Percentiles rank a stretch among this genome's conserved stretches.
Evolutionary conservation across 2,113 vertebrate species (phyloP).

Genomic region (Acinonyx jubatus): DNA sequence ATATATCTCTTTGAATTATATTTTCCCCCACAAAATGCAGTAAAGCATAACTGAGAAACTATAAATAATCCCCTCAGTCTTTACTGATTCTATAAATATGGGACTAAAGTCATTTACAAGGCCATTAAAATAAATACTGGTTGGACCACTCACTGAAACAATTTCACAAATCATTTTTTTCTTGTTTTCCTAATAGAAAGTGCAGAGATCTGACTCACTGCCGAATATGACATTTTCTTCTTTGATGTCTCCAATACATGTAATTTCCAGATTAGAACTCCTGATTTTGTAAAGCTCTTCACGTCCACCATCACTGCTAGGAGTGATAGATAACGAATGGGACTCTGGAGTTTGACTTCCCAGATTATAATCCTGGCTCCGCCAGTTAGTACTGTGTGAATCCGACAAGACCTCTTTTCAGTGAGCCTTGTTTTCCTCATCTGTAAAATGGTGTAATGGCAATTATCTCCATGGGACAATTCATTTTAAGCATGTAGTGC

Average conservation of each 20-base stretch:
- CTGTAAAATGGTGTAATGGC: not conserved
- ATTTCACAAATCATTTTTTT: conserved; percentile 19
- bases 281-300: not conserved
- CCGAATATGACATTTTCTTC: not conserved
- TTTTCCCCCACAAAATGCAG: not conserved
- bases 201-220: not conserved
- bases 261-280: not conserved
- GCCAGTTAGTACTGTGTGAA: not conserved
- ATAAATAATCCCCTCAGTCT: conserved; percentile 17
- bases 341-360: not conserved
- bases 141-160: conserved; percentile 14
- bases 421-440: not conserved
- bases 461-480: not conserved
- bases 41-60: conserved; percentile 17
- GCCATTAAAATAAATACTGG: conserved; percentile 47
- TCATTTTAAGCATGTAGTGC: not conserved
- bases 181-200: not conserved
- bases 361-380: not conserved
- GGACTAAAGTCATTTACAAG: conserved; percentile 47
- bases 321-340: not conserved
- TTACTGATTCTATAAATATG: conserved; percentile 51
- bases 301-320: not conserved
- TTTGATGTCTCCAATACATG: not conserved
- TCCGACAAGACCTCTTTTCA: not conserved
- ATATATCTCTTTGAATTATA: conserved; percentile 34